Evolutionary conservation across 1,140 invertebrate species (phyloP), one percentile per base, ranked within the genome.

Genomic region (Micrasema longulum): DNA sequence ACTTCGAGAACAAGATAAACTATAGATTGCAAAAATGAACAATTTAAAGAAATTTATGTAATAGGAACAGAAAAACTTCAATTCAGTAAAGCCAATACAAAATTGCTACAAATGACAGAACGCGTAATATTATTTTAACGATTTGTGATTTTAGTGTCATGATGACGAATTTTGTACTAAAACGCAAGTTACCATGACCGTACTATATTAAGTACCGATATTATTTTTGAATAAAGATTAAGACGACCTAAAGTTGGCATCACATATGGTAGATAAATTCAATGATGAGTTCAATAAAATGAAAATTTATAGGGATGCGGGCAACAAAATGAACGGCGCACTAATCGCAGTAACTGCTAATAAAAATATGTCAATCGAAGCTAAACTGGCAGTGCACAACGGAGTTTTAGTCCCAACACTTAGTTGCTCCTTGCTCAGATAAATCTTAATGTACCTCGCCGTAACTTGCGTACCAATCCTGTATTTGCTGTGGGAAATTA

Each of bases 161-260:
- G 11, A 62, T 9, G 60, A 35, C 14, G 60, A 63, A 18, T 63
- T 35, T 22, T 63, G 60, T 63, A 63, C 18, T 16, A 63, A 63
- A 43, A 41, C 12, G 9, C 41, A 63, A 1, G 9, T 35, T 43
- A 57, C 31, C 16, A 2, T 12, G 12, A 57, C 11, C 16, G n/a
- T 63, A 23, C 60, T 36, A 1, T 3, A 43, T 20, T 63, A 23
- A 18, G 20, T 36, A 1, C 60, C 41, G 1, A 23, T 63, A 1
- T 7, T 18, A 22, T 43, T 63, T 43, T 16, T 36, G 20, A 63
- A 63, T n/a, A 43, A 22, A 18, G 20, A 63, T 43, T 20, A 43
- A 43, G 60, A 63, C 18, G 60, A 43, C 22, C n/a, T 63, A 35
- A 41, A n/a, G 20, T 5, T 43, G 2, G 36, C 35, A 20, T 16